Conservation (phyloP, 2,113 vertebrate genomes). For the Poecile atricapillus region DNA sequence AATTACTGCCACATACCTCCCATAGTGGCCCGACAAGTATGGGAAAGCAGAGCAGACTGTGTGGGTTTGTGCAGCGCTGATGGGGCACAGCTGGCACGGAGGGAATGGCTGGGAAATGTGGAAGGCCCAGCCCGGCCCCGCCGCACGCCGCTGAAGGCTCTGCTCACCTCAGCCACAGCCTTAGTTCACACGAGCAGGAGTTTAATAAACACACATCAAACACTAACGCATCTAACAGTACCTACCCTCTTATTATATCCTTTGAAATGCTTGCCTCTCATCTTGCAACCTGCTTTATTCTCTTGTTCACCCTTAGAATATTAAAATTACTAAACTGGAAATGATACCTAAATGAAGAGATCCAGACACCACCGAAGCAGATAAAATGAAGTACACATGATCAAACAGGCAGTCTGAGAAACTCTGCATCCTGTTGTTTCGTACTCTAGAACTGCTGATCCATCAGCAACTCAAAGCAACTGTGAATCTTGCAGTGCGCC, state of each 20-base stretch:
- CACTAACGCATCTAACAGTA: background rate
- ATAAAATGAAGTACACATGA: background rate
- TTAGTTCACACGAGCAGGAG: background rate
- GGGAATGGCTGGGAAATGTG: background rate
- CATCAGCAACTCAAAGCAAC: background rate
- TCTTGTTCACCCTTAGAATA: background rate
- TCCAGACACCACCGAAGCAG: background rate
- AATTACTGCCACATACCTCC: background rate
- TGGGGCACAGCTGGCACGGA: background rate
- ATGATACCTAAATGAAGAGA: background rate
- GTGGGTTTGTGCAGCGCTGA: background rate
- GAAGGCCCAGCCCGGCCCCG: rapidly evolving
- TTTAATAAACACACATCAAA: background rate
- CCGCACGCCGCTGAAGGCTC: rapidly evolving
- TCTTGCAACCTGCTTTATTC: background rate
- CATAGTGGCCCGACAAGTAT: rapidly evolving
- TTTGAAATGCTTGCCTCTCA: conserved; percentile 18
- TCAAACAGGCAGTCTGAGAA: conserved; percentile 5
- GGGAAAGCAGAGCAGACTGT: background rate
- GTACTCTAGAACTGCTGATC: background rate
- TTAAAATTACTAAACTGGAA: conserved; percentile 8
- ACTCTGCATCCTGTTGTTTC: background rate
- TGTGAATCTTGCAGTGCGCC: background rate
- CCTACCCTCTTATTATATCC: background rate
- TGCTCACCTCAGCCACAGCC: background rate